phyloP scores from a whole-genome alignment of 1,140 invertebrate species.

The Sycobia sp. region DNA sequence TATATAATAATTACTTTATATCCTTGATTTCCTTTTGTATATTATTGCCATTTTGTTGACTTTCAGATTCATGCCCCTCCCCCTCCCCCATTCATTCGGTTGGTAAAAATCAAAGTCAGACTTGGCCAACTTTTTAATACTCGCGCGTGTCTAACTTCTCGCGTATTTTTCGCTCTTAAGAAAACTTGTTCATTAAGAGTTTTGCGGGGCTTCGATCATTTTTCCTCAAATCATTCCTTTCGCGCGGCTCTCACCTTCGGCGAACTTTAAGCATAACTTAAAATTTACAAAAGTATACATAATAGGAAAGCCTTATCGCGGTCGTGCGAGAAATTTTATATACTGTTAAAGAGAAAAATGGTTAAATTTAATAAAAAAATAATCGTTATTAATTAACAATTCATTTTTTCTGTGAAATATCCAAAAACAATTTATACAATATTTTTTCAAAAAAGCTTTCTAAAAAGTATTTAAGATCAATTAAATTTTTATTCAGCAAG shows the following conservation, averaged over 20 bases:
- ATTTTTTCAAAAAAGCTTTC: too few relatives aligned
- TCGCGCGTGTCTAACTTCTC: constrained; percentile 10
- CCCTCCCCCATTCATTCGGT: background rate
- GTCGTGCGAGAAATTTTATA: too few relatives aligned
- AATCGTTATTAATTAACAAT: too few relatives aligned
- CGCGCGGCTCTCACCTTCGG: background rate
- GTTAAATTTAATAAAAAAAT: too few relatives aligned
- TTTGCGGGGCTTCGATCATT: constrained; percentile 14
- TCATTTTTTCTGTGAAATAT: too few relatives aligned
- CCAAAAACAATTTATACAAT: too few relatives aligned
- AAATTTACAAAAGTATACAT: constrained; percentile 4
- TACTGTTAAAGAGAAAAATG: too few relatives aligned
- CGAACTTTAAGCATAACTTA: background rate
- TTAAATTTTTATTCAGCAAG: too few relatives aligned
- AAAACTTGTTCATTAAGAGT: constrained; percentile 5
- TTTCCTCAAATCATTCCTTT: background rate
- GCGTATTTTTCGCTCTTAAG: background rate
- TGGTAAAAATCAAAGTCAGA: constrained; percentile 7
- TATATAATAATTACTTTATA: too few relatives aligned
- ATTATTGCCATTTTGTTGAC: background rate
- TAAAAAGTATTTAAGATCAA: too few relatives aligned
- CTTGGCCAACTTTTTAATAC: background rate
- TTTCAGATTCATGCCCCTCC: background rate
- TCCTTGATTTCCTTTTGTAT: constrained; percentile 1
- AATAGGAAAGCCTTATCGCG: too few relatives aligned